Evolutionary conservation across 2,888 invertebrate genomes (phyloP), one percentile per base, ranked within the genome.

Genomic region (Danaus chrysippus): DNA sequence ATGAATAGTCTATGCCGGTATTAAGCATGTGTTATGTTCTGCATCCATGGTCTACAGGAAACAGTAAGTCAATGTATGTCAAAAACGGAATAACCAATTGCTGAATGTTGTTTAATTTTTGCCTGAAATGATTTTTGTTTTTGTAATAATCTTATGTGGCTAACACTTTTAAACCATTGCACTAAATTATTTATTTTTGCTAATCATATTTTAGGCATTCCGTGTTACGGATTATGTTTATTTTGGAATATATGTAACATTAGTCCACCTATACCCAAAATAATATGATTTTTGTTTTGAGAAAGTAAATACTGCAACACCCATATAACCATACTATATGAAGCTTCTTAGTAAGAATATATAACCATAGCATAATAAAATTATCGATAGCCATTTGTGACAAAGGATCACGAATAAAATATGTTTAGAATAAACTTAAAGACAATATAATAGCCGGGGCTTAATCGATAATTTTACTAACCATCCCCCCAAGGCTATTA

Each of bases 51-150:
- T 91, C 92, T 88, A 91, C 94, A 94, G 94, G 94, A 94, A 94
- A 93, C 93, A 94, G 94, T 94, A 94, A 94, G 94, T 94, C 87
- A 87, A 87, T 85, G 90, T 90, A 90, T 87, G 90, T 89, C 78
- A 78, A 81, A 79, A 77, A 68, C 2, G 17, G 74, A 80, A 76
- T 72, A 71, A 67, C 80, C 76, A 76, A 77, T 73, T 74, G 78
- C 75, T 84, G 78, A 79, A 79, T 78, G 78, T 78, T 73, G 72
- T 73, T 80, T 81, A 68, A 74, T 79, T 84, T 43, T 82, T 84
- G 87, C 87, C 87, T 89, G 80, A 77, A 70, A 72, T 75, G 76
- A 81, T 82, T 74, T 81, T 80, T 81, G 82, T 75, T 73, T 80
- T 74, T 61, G 63, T 62, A 62, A 79, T 84, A 87, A 86, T 82